Evolutionary conservation across 2,797 vertebrate genomes (phyloP).

Genomic region (Brotula barbata): DNA sequence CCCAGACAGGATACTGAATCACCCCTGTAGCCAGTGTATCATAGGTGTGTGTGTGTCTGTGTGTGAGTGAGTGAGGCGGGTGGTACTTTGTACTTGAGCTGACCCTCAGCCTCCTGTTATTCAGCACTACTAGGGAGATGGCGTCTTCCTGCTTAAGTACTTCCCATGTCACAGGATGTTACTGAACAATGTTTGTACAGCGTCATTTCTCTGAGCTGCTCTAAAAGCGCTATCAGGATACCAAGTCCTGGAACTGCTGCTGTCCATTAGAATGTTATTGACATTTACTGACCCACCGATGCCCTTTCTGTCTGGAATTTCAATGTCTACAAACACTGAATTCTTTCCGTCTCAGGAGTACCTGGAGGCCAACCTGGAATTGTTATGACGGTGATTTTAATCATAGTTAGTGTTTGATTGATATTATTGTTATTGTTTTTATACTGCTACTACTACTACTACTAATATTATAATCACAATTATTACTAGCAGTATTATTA

Average conservation of each 20-base stretch:
- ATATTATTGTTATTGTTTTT: too few relatives aligned
- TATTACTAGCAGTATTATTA: too few relatives aligned
- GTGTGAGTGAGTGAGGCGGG: slow-evolving; percentile 22
- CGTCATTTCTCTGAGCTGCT: slow-evolving; percentile 38
- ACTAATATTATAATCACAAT: too few relatives aligned
- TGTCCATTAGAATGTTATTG: slow-evolving; percentile 27
- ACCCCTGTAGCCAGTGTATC: slow-evolving; percentile 48
- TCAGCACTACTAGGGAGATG: slow-evolving; percentile 54
- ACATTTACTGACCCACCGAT: slow-evolving; percentile 31
- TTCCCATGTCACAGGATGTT: slow-evolving; percentile 65
- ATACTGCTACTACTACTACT: too few relatives aligned
- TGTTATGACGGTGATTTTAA: too few relatives aligned
- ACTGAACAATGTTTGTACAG: slow-evolving; percentile 53
- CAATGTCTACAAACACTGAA: slow-evolving; percentile 12
- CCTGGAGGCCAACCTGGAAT: too few relatives aligned
- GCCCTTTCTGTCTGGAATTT: slow-evolving; percentile 39
- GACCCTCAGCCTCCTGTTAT: slow-evolving; percentile 58
- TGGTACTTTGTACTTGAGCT: slow-evolving; percentile 31
- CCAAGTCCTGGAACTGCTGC: slow-evolving; percentile 16
- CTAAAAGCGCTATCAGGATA: slow-evolving; percentile 22
- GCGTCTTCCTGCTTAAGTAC: slow-evolving; percentile 61
- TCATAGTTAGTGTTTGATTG: too few relatives aligned
- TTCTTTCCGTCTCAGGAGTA: slow-evolving; percentile 14
- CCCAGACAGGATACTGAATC: slow-evolving; percentile 59
- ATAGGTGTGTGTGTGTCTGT: slow-evolving; percentile 13